phyloP scores from a whole-genome alignment of 1,140 invertebrate genomes.

The Drosophila lini region DNA sequence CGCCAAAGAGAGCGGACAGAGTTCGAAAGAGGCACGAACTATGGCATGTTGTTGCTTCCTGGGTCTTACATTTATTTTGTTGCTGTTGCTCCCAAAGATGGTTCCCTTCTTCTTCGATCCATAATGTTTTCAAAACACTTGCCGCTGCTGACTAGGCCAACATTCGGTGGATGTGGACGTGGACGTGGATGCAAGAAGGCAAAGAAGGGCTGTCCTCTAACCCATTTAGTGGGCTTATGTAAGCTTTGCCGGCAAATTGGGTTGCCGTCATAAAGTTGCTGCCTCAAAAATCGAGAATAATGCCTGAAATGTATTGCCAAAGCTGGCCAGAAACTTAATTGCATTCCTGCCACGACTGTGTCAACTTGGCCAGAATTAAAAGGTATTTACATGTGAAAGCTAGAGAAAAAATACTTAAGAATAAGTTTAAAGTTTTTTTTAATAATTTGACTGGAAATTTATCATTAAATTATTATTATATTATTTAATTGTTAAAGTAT shows the following conservation, averaged over 20 bases:
- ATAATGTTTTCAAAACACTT: conserved; percentile 69
- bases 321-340: conserved; percentile 5
- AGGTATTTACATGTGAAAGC: background rate
- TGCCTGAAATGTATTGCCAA: background rate
- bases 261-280: conserved; percentile 30
- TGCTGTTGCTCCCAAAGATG: conserved; percentile 11
- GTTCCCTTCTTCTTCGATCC: conserved; percentile 7
- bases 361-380: background rate
- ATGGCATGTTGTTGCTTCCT: conserved; percentile 11
- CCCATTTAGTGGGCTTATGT: conserved; percentile 39
- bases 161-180: conserved; percentile 1
- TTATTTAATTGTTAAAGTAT: too few relatives aligned
- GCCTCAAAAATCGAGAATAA: conserved; percentile 18
- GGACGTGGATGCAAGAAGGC: background rate
- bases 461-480: too few relatives aligned
- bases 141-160: conserved; percentile 58
- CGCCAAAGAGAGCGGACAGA: conserved; percentile 7
- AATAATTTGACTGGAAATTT: too few relatives aligned
- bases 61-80: conserved; percentile 6
- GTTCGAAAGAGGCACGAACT: conserved; percentile 29
- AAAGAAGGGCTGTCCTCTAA: background rate
- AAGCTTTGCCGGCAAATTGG: conserved; percentile 39
- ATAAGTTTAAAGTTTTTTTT: background rate
- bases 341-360: conserved; percentile 6
- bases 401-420: background rate